Evolutionary conservation across 2,888 invertebrate species (phyloP).

Genomic region (Drosophila mettleri): DNA sequence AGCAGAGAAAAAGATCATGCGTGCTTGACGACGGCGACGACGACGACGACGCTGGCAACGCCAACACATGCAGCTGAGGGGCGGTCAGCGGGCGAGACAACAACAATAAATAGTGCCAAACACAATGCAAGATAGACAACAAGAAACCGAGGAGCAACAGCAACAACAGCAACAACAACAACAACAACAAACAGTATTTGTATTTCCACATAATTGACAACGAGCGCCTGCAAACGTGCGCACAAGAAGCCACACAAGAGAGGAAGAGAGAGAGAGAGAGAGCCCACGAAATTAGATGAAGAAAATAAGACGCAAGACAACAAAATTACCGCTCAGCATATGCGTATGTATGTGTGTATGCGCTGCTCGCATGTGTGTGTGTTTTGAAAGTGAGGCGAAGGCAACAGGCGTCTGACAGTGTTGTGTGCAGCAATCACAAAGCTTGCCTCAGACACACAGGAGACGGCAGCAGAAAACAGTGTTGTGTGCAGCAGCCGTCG

Average conservation of each 20-base stretch:
- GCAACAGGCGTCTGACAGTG: slow-evolving; percentile 18
- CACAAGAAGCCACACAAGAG: slow-evolving; percentile 54
- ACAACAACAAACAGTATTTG: slow-evolving; percentile 40
- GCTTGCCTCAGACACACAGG: slow-evolving; percentile 1
- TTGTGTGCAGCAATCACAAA: slow-evolving; percentile 9
- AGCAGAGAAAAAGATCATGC: slow-evolving; percentile 61
- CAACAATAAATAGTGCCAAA: slow-evolving; percentile 54
- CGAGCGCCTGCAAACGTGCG: slow-evolving; percentile 52
- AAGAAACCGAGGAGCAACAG: slow-evolving; percentile 26
- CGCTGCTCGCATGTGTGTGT: slow-evolving; percentile 11
- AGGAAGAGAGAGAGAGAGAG: slow-evolving; percentile 36
- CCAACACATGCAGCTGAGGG: slow-evolving; percentile 30
- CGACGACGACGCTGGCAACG: slow-evolving; percentile 34
- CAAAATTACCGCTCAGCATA: slow-evolving; percentile 15
- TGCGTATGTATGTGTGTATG: slow-evolving; percentile 1
- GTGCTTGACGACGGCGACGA: slow-evolving; percentile 49
- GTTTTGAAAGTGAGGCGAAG: slow-evolving; percentile 15
- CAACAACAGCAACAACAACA: slow-evolving; percentile 24
- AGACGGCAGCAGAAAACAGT: slow-evolving; percentile 1
- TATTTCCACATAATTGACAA: slow-evolving; percentile 61
- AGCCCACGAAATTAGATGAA: slow-evolving; percentile 22
- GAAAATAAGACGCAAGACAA: slow-evolving; percentile 39
- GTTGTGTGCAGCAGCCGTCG: slow-evolving; percentile 5
- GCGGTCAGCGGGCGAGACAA: slow-evolving; percentile 33
- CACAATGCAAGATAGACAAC: slow-evolving; percentile 55